Evolutionary conservation across 2,113 vertebrate species (phyloP), one percentile per base, ranked within the genome.

Genomic region (Aleadryas rufinucha): DNA sequence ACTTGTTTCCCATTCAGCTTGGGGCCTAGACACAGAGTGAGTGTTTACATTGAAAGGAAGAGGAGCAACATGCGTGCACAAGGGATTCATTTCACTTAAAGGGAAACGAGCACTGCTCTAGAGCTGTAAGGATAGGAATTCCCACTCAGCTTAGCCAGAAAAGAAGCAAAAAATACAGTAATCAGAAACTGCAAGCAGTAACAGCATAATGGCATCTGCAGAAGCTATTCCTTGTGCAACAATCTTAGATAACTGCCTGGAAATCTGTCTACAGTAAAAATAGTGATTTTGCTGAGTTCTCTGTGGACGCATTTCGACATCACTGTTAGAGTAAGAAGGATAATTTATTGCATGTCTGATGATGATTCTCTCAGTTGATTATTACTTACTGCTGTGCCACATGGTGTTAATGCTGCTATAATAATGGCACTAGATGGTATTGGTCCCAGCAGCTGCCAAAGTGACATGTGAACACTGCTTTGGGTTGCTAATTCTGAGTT

Each of bases 1-100:
- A 54, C 9, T 90, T 41, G 39, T 84, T 96, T 93, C 74, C 85
- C 88, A 84, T 79, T 84, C 81, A 80, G 49, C 59, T 84, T 64
- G 91, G 94, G 70, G 57, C 82, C 76, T 82, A 21, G 53, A 60
- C 10, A 66, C 59, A 84, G 76, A 42, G 59, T 90, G 93, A 18
- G 53, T 83, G 78, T 92, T 95, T 87, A 92, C 42, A 49, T 8
- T 52, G 87, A 92, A 80, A 87, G 61, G 89, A 83, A 45, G 70
- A 65, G 5, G 47, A 90, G 31, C 33, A 75, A 47, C 44, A 23
- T 13, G 31, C 0, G 0, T 22, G 28, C 8, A 7, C 23, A 81
- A 85, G 33, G 37, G 28, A 71, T 44, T 71, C 1, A 37, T 37
- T 80, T 89, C 54, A 52, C 19, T 84, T 74, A 86, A 89, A 88